Evolutionary conservation across 2,797 vertebrate genomes (phyloP).

Genomic region (Manis crassicaudata): DNA sequence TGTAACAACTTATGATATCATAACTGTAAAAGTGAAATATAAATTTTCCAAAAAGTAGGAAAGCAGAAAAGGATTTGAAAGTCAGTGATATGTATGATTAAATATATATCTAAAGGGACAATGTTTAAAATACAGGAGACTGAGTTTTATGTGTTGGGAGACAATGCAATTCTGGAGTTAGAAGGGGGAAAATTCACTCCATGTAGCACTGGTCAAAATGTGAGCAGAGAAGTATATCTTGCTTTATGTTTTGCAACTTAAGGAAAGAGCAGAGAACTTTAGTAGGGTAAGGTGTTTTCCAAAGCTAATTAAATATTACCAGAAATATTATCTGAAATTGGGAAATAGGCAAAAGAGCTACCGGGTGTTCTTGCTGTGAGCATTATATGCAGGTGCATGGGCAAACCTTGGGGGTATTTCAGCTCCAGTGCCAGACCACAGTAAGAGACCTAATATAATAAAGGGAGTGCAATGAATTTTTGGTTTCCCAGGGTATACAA

Average conservation of each 20-base stretch:
- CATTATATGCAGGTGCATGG: too few relatives aligned
- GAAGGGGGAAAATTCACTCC: neutral
- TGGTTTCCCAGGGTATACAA: too few relatives aligned
- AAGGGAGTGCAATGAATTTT: too few relatives aligned
- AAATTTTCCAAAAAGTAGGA: neutral
- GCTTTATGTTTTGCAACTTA: neutral
- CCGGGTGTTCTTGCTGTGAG: neutral
- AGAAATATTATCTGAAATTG: slow-evolving; percentile 24
- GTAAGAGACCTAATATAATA: too few relatives aligned
- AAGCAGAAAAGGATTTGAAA: slow-evolving; percentile 8
- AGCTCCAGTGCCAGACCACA: too few relatives aligned
- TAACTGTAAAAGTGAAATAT: neutral
- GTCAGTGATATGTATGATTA: neutral
- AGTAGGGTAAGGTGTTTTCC: neutral
- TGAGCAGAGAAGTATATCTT: neutral
- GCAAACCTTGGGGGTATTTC: too few relatives aligned
- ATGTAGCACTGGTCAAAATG: neutral
- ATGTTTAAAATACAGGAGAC: neutral
- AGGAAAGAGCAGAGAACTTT: slow-evolving; percentile 3
- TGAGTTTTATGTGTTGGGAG: neutral
- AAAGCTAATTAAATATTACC: slow-evolving; percentile 17
- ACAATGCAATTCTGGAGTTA: neutral
- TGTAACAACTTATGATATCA: neutral
- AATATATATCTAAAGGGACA: neutral
- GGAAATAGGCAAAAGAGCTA: neutral